Evolutionary conservation across 2,888 invertebrate genomes (phyloP).

Genomic region (Helicoverpa assulta): DNA sequence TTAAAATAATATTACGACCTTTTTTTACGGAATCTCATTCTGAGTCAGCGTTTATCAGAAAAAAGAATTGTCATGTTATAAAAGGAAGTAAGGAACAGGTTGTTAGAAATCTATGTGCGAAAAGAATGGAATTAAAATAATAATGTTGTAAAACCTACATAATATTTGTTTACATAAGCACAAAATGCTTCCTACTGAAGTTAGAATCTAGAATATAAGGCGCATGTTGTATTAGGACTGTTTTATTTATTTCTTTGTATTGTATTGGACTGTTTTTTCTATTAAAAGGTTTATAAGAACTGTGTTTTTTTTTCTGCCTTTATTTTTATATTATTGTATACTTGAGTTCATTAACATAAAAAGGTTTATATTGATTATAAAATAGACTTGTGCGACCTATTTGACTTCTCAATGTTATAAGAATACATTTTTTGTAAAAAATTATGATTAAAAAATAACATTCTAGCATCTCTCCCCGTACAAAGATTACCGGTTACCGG

Average conservation of each 20-base stretch:
- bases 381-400: too few species aligned
- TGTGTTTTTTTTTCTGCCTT: constrained; percentile 1
- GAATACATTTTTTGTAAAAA: too few species aligned
- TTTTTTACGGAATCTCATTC: constrained; percentile 13
- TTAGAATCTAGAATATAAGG: constrained; percentile 25
- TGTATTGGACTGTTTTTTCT: constrained; percentile 63
- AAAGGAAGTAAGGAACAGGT: not conserved
- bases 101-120: not conserved
- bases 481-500: too few species aligned
- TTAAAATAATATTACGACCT: not conserved
- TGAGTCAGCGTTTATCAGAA: constrained; percentile 9
- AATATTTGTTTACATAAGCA: constrained; percentile 10
- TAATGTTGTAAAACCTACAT: not conserved
- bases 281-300: constrained; percentile 31
- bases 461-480: too few species aligned
- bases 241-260: constrained; percentile 60
- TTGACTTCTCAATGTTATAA: too few species aligned
- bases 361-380: too few species aligned
- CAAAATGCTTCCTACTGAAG: constrained; percentile 25
- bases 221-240: constrained; percentile 41
- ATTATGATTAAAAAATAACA: too few species aligned
- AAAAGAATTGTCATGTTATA: not conserved
- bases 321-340: too few species aligned
- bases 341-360: too few species aligned
- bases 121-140: not conserved